A percentile compares a stretch with the other conserved stretches of the same genome.
phyloP scores from a whole-genome alignment of 2,888 invertebrate species.

The Tromatobia lineatoria region DNA sequence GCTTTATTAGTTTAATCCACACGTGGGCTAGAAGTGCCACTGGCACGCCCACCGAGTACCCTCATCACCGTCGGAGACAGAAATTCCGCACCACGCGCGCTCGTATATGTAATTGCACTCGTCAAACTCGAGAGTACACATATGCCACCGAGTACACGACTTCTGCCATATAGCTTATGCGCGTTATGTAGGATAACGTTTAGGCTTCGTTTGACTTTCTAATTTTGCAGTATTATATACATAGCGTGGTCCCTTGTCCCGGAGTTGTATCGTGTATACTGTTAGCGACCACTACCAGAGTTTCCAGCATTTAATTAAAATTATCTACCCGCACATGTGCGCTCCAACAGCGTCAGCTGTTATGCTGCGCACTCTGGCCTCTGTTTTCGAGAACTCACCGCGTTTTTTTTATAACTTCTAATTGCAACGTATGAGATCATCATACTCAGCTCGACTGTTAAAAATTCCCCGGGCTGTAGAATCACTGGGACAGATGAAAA shows the following conservation, averaged over 20 bases:
- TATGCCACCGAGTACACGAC: constrained; percentile 48
- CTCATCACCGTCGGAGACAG: constrained; percentile 63
- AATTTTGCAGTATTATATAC: constrained; percentile 66
- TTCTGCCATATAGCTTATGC: constrained; percentile 33
- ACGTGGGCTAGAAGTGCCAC: constrained; percentile 62
- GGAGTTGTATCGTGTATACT: constrained; percentile 18
- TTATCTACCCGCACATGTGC: constrained; percentile 67
- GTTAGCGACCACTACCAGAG: constrained; percentile 37
- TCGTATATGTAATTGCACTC: constrained; percentile 69
- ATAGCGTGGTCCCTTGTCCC: constrained; percentile 17
- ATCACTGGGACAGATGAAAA: not conserved
- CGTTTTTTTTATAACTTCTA: constrained; percentile 34
- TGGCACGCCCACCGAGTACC: constrained; percentile 64
- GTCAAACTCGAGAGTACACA: constrained; percentile 70
- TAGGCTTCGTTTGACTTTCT: constrained; percentile 73
- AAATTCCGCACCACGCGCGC: constrained; percentile 57
- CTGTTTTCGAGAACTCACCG: not conserved
- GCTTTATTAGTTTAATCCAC: constrained; percentile 67
- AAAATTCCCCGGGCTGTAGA: not conserved
- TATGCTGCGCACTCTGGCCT: constrained; percentile 28
- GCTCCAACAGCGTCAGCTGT: constrained; percentile 60
- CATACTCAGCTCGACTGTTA: not conserved
- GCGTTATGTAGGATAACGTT: constrained; percentile 63
- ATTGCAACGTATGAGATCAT: constrained; percentile 29
- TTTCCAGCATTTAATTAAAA: constrained; percentile 71